Evolutionary conservation across 2,888 invertebrate species (phyloP), one percentile per base, ranked within the genome.

Genomic region (Lagria hirta): DNA sequence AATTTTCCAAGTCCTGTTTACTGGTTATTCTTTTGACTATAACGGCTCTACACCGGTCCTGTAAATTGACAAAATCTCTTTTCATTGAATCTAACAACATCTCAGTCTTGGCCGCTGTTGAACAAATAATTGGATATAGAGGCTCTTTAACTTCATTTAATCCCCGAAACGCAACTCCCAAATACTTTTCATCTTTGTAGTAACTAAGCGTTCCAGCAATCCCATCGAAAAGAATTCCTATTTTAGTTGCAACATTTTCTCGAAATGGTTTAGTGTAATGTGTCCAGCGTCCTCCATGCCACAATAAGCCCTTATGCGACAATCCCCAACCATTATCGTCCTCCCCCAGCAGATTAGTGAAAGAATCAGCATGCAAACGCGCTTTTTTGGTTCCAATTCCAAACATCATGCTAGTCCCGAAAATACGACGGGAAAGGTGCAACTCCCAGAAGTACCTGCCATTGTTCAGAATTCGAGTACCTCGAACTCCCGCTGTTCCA

Each of bases 321-420:
- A 86, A 65, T 0, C 84, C 86, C 85, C 85, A 86, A 30, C 84
- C 80, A 47, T 79, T 72, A 28, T 76, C 75, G 62, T 86, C 82
- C 65, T 83, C 82, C n/a, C 86, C 86, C 15, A 86, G 67, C 57
- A 86, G 71, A 64, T 86, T 84, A 15, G 80, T 78, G 64, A 85
- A 86, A 7, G 80, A 75, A 60, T 82, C 80, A 1, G 79, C 81
- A 62, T 85, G 83, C 1, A 86, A 70, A 3, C 81, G 51, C 3
- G 63, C 61, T 20, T 60, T 61, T 37, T 59, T 60, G 3, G 64
- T 64, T 22, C 81, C 83, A 28, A 84, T 74, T 8, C 86, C 86
- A 57, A 86, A 84, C 86, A 86, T 86, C 73, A 86, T 84, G 58
- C 83, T 79, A 1, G 86, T 86, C 12, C 86, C 85, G 60, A 84